Evolutionary conservation across 2,888 invertebrate species (phyloP), one percentile per base, ranked within the genome.

Genomic region (Allophyes oxyacanthae): DNA sequence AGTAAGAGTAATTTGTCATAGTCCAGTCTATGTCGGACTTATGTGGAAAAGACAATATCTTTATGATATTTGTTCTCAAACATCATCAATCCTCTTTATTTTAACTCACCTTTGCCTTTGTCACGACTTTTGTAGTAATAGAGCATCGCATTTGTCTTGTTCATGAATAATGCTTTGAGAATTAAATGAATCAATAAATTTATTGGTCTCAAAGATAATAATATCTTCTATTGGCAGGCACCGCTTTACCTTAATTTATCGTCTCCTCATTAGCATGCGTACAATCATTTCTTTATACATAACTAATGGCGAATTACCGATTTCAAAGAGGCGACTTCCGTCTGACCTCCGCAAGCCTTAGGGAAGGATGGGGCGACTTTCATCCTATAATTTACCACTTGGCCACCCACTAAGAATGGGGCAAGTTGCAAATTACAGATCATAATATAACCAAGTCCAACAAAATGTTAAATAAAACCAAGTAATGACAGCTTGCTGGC

Each of bases 1-100:
- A 42, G 33, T 43, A 37, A 59, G 26, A 51, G 38, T 60, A 64
- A 69, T 67, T 64, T 69, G 41, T 67, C 54, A 69, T 64, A 54
- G 54, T 45, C 46, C 41, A 34, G 46, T 46, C 46, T 69, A 58
- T 57, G 49, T 54, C 37, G 32, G 25, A 48, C 37, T 54, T 43
- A 38, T 58, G 40, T 41, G 36, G 32, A 54, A 65, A 56, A 63
- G 40, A 48, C 46, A 46, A 37, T 50, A 62, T 62, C 45, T 68
- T 50, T 68, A 63, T 53, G 38, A 63, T 42, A 38, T 53, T 58
- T 63, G 38, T 63, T 46, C 49, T 45, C 48, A 38, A 61, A 38
- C 30, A 42, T 42, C 41, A 54, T 64, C 45, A 26, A 42, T 55
- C 37, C 51, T 63, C 45, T 49, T 49, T 33, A 49, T 20, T 20